Evolutionary conservation across 2,888 invertebrate genomes (phyloP).

Genomic region (Operophtera brumata): DNA sequence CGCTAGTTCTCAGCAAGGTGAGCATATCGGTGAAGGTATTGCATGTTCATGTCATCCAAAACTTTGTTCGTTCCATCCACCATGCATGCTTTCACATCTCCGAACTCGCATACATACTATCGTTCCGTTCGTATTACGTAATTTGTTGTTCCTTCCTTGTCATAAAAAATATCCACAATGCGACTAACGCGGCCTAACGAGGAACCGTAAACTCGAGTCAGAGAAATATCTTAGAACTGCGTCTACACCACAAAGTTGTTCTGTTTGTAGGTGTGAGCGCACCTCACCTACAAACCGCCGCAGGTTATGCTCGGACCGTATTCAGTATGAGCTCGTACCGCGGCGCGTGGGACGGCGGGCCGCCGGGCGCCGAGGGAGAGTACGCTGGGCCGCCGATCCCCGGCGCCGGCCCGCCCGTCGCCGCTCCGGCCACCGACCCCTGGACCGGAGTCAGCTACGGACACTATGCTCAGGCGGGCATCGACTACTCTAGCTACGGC

Average conservation of each 20-base stretch:
- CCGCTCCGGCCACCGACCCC: constrained; percentile 69
- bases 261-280: constrained; percentile 84
- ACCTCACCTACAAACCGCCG: constrained; percentile 81
- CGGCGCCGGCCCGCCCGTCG: constrained; percentile 60
- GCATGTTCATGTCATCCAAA: constrained; percentile 35
- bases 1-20: constrained; percentile 62
- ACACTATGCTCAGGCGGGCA: constrained; percentile 48
- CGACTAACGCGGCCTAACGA: constrained; percentile 53
- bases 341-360: constrained; percentile 77
- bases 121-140: constrained; percentile 73
- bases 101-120: constrained; percentile 45
- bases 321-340: constrained; percentile 76
- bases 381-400: constrained; percentile 64
- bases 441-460: constrained; percentile 75
- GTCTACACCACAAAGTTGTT: constrained; percentile 85
- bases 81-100: constrained; percentile 52
- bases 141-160: constrained; percentile 72
- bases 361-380: constrained; percentile 78
- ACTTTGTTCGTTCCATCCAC: constrained; percentile 45
- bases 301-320: constrained; percentile 76
- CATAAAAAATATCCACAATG: constrained; percentile 63
- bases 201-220: constrained; percentile 59
- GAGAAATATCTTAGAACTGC: constrained; percentile 55
- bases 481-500: constrained; percentile 58
- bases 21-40: constrained; percentile 65